phyloP scores from a whole-genome alignment of 2,888 invertebrate genomes.

The Pheosia gnoma region DNA sequence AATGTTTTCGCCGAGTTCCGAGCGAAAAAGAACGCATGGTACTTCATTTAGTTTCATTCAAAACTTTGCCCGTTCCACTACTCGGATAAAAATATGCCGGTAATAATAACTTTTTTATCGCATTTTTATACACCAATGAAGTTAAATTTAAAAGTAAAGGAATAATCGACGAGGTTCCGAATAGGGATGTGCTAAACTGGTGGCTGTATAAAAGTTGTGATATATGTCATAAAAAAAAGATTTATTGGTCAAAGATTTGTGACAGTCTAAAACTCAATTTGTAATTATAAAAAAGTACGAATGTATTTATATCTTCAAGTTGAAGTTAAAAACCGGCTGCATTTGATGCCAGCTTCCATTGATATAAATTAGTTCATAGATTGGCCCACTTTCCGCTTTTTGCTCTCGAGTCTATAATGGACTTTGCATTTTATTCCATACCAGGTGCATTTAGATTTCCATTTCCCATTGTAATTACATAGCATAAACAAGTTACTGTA shows the following conservation, averaged over 20 bases:
- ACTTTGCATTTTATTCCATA: constrained; percentile 59
- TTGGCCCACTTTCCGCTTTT: constrained; percentile 57
- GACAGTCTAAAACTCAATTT: neutral
- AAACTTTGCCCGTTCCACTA: constrained; percentile 26
- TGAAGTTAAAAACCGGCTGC: constrained; percentile 21
- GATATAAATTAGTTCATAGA: constrained; percentile 68
- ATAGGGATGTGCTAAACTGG: neutral
- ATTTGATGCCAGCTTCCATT: constrained; percentile 46
- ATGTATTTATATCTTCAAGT: constrained; percentile 19
- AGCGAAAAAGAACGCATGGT: constrained; percentile 28
- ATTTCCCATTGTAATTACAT: constrained; percentile 73
- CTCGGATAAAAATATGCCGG: constrained; percentile 24
- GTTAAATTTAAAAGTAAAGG: constrained; percentile 10
- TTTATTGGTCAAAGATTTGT: neutral
- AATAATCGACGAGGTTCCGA: neutral
- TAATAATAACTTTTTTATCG: constrained; percentile 15
- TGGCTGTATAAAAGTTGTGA: neutral
- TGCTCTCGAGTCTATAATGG: constrained; percentile 46
- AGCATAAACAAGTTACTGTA: constrained; percentile 59
- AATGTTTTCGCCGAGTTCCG: constrained; percentile 40
- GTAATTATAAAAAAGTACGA: neutral
- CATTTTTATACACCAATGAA: constrained; percentile 9
- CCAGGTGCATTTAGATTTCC: constrained; percentile 65
- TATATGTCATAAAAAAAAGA: neutral
- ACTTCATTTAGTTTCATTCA: constrained; percentile 31